Evolutionary conservation across 2,888 invertebrate genomes (phyloP), one percentile per base, ranked within the genome.

Genomic region (Trissolcus japonicus): DNA sequence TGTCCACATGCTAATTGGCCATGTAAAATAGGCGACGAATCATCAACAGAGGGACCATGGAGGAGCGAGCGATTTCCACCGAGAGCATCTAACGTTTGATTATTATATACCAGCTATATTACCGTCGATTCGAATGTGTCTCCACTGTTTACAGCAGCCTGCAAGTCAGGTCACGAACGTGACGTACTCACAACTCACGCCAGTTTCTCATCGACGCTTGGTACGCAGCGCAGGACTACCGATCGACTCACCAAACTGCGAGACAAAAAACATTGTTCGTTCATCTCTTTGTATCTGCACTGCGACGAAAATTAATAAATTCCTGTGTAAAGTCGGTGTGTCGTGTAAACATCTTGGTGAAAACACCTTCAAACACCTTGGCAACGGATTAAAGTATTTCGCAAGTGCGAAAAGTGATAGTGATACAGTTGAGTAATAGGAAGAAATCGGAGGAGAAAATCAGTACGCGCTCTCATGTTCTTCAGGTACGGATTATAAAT

Each of bases 81-180:
- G 19, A 56, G 35, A 16, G 25, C 19, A 67, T 53, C 59, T 40
- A 51, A 59, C 41, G 25, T 54, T 69, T 40, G 60, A 69, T 69
- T 69, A 61, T 61, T 55, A 61, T 25, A 25, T 35, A 35, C 7
- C 35, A 11, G 35, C 35, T 35, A 35, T 35, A 35, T 63, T 62
- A 72, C 59, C 54, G 35, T 46, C 71, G 53, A 14, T 69, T 62
- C 62, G 71, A 62, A 66, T 50, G 65, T 59, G 66, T 61, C 66
- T 60, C 61, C 72, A 65, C 73, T 61, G 61, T 73, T 73, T 50
- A 61, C 60, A 60, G 41, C 72, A 50, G 65, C 72, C 65, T 66
- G 66, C 50, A 48, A 73, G 66, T 66, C 73, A 61, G 73, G 66
- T 73, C 73, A 73, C 73, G 73, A 73, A 66, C 66, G 61, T 73